Evolutionary conservation across 1,140 invertebrate genomes (phyloP), one percentile per base, ranked within the genome.

Genomic region (Listronotus oregonensis): DNA sequence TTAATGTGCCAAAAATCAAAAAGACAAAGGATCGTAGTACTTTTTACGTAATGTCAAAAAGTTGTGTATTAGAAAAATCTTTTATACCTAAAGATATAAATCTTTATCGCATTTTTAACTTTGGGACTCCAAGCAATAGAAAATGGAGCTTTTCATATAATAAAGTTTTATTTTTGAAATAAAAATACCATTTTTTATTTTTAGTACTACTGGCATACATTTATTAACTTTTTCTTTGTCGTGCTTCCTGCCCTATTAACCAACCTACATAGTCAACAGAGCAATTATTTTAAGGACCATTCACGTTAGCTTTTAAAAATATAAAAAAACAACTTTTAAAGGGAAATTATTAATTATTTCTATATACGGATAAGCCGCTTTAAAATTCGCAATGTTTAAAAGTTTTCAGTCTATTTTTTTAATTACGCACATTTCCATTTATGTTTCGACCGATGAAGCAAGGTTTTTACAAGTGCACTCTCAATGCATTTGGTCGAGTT

Each of bases 351-450:
- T 34, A 63, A 63, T 63, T 63, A 63, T 63, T 43, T 50, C 44
- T 63, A 37, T 37, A 37, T 37, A 10, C 34, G 34, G 21, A 27
- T 27, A 52, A 31, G 3, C 27, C 37, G 10, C 50, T 51, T 27
- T 31, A 51, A 51, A 61, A 3, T 47, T 37, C 37, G 37, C 44
- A 47, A 51, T 61, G 21, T 32, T 60, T 59, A 51, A 51, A 51
- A 39, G 40, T 12, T 61, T 51, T 52, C 50, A 64, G 43, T 51
- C 61, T 39, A 64, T 56, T 55, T 64, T 64, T 64, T 64, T 64
- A 64, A 64, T 64, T 64, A 64, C 61, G 54, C 61, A 64, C 54
- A 56, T 56, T 39, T 56, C 31, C 61, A 64, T 64, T 49, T 42
- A 12, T 47, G 52, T 49, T 64, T 17, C 18, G 17, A 40, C 47